Evolutionary conservation across 2,113 vertebrate genomes (phyloP).

Genomic region (Macquaria ambigua): DNA sequence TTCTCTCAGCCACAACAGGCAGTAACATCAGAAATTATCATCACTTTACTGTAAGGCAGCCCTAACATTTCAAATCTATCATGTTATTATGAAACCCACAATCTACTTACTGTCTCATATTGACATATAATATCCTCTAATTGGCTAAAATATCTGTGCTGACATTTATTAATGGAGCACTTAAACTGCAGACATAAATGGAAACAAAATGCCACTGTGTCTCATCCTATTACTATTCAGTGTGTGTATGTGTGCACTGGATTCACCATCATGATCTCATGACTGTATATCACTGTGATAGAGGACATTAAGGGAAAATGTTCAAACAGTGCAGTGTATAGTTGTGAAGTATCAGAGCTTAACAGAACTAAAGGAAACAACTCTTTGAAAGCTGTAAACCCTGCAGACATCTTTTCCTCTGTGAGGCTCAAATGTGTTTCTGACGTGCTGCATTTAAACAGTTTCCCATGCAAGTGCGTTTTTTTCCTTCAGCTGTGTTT

Average conservation of each 20-base stretch:
- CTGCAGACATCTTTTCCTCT: background rate
- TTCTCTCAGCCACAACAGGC: background rate
- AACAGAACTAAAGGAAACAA: background rate
- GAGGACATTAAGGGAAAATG: background rate
- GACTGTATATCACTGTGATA: background rate
- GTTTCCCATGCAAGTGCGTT: too few species aligned
- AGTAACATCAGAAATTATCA: background rate
- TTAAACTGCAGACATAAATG: background rate
- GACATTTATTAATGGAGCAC: slow-evolving; percentile 23
- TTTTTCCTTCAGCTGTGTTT: background rate
- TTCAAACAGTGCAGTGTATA: background rate
- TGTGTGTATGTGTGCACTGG: background rate
- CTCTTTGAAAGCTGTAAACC: background rate
- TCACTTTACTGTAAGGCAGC: background rate
- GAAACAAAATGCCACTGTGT: slow-evolving; percentile 3
- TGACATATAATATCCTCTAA: slow-evolving; percentile 8
- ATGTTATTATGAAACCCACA: background rate
- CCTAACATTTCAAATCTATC: background rate
- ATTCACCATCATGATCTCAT: background rate
- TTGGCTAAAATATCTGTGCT: background rate
- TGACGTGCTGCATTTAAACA: background rate
- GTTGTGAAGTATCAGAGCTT: background rate
- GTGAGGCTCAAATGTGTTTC: background rate
- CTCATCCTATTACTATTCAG: background rate
- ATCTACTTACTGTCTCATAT: background rate